phyloP scores from a whole-genome alignment of 2,113 vertebrate genomes.

The Trematocara stigmaticum region DNA sequence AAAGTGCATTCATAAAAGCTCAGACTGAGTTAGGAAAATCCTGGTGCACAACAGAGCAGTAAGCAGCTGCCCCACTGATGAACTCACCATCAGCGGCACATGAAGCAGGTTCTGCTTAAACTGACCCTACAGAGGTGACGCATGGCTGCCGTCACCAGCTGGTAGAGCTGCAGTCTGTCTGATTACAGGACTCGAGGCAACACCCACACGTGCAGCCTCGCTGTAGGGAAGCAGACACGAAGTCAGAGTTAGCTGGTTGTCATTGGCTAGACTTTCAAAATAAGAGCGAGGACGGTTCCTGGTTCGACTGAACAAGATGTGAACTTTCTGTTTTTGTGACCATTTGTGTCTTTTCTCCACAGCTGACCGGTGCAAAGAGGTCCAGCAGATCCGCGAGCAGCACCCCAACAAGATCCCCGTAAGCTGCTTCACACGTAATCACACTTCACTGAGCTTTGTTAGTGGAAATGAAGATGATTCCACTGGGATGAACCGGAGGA shows the following conservation, averaged over 20 bases:
- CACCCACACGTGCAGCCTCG: fast-evolving
- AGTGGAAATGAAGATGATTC: neutral
- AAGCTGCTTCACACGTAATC: conserved; percentile 47
- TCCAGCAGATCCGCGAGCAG: conserved; percentile 95
- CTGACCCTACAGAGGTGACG: neutral
- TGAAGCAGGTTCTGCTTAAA: neutral
- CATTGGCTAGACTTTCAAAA: neutral
- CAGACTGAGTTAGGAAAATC: neutral
- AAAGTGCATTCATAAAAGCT: neutral
- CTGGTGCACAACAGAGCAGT: neutral
- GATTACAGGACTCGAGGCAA: neutral
- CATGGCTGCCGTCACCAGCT: neutral
- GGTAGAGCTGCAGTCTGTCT: neutral
- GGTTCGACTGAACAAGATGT: neutral
- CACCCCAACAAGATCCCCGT: conserved; percentile 98
- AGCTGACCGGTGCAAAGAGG: conserved; percentile 97
- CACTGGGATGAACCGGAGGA: neutral
- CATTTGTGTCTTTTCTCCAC: conserved; percentile 15
- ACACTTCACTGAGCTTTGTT: neutral
- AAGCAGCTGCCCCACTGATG: neutral
- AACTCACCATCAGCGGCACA: neutral
- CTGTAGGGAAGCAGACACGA: neutral
- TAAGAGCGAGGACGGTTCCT: neutral
- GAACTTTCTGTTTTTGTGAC: neutral
- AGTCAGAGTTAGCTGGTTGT: neutral